Percentiles rank a stretch among this genome's conserved stretches.
Conservation (phyloP, 2,797 vertebrate species). For the Alauda arvensis region DNA sequence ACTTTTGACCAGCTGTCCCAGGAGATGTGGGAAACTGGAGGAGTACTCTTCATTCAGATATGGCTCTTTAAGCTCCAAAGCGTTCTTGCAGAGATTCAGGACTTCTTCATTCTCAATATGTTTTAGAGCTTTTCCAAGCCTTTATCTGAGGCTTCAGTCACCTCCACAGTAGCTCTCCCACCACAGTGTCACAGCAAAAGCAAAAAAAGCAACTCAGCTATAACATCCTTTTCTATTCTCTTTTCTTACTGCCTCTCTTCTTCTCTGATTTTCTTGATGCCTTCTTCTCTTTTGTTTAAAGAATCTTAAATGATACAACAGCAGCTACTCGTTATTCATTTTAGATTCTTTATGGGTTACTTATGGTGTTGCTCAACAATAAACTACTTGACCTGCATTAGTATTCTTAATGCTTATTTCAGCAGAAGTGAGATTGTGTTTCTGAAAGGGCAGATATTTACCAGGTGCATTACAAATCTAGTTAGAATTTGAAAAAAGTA, state of each 20-base stretch:
- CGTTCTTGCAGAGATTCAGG: not conserved
- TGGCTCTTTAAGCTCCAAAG: not conserved
- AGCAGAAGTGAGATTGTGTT: not conserved
- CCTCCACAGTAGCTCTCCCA: not conserved
- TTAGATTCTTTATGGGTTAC: not conserved
- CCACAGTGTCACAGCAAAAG: not conserved
- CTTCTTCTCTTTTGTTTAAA: not conserved
- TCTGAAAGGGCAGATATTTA: conserved; percentile 4
- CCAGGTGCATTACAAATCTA: not conserved
- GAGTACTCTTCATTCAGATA: not conserved
- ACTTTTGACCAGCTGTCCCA: not conserved
- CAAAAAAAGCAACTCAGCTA: not conserved
- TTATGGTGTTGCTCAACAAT: not conserved
- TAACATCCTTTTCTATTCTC: not conserved
- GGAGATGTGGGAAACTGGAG: not conserved
- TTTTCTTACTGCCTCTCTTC: not conserved
- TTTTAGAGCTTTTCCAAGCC: not conserved
- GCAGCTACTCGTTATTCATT: not conserved
- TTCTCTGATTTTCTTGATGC: no score
- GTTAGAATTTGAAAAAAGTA: not conserved
- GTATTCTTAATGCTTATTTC: not conserved
- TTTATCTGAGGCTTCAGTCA: not conserved
- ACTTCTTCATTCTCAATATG: not conserved
- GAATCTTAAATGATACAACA: not conserved
- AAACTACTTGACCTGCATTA: conserved; percentile 4